Evolutionary conservation across 2,888 invertebrate species (phyloP).

Genomic region (Sarcophaga rosellei): DNA sequence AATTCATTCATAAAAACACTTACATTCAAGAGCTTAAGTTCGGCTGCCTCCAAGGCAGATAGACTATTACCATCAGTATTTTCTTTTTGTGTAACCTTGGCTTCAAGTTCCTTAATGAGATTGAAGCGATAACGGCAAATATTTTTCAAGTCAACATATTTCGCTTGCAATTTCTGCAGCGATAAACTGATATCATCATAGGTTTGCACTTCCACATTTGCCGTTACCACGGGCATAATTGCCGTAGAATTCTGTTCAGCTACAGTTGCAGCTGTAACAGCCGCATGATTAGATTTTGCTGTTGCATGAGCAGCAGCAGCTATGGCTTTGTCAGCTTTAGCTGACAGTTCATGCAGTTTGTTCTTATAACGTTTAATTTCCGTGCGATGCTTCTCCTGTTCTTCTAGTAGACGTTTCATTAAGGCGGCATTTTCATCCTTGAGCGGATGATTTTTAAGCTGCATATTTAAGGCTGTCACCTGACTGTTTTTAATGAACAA

Average conservation of each 20-base stretch:
- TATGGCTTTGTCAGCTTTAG: constrained; percentile 63
- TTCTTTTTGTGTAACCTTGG: constrained; percentile 71
- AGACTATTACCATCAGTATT: constrained; percentile 67
- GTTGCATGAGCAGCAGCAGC: constrained; percentile 20
- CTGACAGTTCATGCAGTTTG: constrained; percentile 70
- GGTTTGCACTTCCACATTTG: constrained; percentile 71
- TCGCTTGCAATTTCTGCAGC: constrained; percentile 71
- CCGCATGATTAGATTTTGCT: constrained; percentile 17
- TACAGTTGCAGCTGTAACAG: constrained; percentile 26
- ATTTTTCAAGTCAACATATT: constrained; percentile 74
- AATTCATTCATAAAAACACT: constrained; percentile 11
- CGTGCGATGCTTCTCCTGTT: constrained; percentile 73
- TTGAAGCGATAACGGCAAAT: constrained; percentile 75
- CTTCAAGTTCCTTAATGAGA: constrained; percentile 74
- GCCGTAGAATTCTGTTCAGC: constrained; percentile 34
- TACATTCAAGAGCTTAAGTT: constrained; percentile 72
- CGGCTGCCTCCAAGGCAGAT: constrained; percentile 70
- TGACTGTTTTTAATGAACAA: constrained; percentile 76
- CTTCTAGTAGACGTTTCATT: constrained; percentile 75
- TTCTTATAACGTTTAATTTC: constrained; percentile 76
- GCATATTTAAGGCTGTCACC: constrained; percentile 75
- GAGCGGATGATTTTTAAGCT: constrained; percentile 77
- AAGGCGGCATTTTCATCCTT: constrained; percentile 76
- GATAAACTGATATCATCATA: constrained; percentile 70
- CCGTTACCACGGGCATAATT: not conserved